Conservation (phyloP, 2,113 vertebrate genomes). For the Axis porcinus region DNA sequence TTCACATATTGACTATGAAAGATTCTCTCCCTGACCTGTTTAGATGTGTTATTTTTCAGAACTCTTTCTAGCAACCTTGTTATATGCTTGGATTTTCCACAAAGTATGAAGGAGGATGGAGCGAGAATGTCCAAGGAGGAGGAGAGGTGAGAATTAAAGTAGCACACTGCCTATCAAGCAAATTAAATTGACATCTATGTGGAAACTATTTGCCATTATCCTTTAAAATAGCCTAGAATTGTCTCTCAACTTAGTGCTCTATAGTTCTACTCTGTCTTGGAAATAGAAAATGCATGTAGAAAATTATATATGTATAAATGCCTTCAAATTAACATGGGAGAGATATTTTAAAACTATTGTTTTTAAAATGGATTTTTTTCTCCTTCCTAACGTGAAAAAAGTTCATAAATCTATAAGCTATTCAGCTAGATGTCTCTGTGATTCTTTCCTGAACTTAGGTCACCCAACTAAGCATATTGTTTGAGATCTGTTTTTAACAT, state of each 20-base stretch:
- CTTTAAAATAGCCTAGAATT: not conserved
- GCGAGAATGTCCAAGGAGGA: not conserved
- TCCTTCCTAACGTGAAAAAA: not conserved
- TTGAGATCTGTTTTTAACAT: not conserved
- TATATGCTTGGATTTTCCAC: not conserved
- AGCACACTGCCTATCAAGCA: not conserved
- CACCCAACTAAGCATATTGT: not conserved
- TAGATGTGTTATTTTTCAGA: slow-evolving; percentile 5
- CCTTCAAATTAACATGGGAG: not conserved
- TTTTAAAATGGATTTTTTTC: not conserved
- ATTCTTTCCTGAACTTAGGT: not conserved
- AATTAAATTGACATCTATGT: not conserved
- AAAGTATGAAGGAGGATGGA: not conserved
- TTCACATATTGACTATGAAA: not conserved
- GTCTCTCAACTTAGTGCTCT: not conserved
- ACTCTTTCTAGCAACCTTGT: slow-evolving; percentile 21
- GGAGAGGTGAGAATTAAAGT: slow-evolving; percentile 18
- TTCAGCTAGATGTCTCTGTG: not conserved
- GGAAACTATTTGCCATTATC: not conserved
- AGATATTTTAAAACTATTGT: not conserved
- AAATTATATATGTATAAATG: not conserved
- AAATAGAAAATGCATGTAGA: not conserved
- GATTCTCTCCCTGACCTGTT: not conserved
- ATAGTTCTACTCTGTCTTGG: not conserved
- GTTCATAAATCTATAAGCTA: not conserved